A percentile compares a stretch with the other conserved stretches of the same genome.
Conservation (phyloP, 2,888 invertebrate genomes). For the Spisula solida region DNA sequence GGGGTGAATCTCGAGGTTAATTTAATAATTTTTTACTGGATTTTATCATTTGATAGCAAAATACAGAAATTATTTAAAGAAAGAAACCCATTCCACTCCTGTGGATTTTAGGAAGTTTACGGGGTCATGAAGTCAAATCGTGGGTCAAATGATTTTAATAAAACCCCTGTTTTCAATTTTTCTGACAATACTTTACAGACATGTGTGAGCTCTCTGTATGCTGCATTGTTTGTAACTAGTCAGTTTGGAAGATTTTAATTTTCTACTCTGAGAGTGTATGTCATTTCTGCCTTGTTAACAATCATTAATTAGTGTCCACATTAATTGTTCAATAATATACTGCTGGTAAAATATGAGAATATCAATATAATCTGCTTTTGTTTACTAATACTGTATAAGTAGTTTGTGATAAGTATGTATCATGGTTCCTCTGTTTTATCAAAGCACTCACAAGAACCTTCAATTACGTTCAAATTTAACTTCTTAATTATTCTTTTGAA, state of each 20-base stretch:
- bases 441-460: no score
- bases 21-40: no score
- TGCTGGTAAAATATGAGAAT: neutral
- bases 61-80: no score
- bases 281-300: conserved; percentile 12
- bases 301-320: neutral
- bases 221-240: neutral
- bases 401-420: neutral
- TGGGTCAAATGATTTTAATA: neutral
- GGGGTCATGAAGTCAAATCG: no score
- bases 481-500: no score
- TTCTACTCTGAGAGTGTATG: neutral
- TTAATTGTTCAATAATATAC: neutral
- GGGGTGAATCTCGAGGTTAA: no score
- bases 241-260: neutral
- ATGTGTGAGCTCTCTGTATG: neutral
- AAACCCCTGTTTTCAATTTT: conserved; percentile 6
- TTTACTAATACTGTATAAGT: neutral
- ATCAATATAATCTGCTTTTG: neutral
- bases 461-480: no score
- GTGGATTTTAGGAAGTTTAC: no score
- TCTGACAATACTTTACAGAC: neutral
- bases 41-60: no score
- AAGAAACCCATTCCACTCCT: no score
- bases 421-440: neutral